Evolutionary conservation across 2,888 invertebrate genomes (phyloP).

Genomic region (Drosophila aldrichi): DNA sequence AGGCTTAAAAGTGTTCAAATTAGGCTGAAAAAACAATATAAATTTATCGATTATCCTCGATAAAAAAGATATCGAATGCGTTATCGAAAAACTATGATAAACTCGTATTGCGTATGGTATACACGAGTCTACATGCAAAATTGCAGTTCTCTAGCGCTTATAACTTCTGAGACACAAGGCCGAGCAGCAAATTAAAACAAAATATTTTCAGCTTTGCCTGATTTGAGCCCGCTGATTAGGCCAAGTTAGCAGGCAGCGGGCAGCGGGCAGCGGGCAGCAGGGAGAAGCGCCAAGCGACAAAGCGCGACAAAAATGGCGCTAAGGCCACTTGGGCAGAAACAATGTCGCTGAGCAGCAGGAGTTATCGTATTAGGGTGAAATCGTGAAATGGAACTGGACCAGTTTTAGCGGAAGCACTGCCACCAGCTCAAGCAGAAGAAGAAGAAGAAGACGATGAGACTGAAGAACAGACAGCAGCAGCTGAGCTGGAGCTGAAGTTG

Average conservation of each 20-base stretch:
- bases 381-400: constrained; percentile 79
- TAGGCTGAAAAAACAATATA: too few species aligned
- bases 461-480: constrained; percentile 26
- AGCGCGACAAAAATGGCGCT: constrained; percentile 82
- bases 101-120: too few species aligned
- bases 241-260: constrained; percentile 1
- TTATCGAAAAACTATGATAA: too few species aligned
- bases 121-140: too few species aligned
- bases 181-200: constrained; percentile 63
- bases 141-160: too few species aligned
- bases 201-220: constrained; percentile 51
- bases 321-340: constrained; percentile 56
- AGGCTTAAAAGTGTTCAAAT: too few species aligned
- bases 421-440: constrained; percentile 13
- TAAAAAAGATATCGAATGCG: too few species aligned
- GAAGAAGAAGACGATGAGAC: constrained; percentile 10
- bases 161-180: too few species aligned
- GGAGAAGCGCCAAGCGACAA: constrained; percentile 59
- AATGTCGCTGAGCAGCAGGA: constrained; percentile 51
- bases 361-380: constrained; percentile 74
- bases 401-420: constrained; percentile 83
- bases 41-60: too few species aligned
- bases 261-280: neutral
- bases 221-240: constrained; percentile 66
- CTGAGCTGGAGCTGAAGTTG: constrained; percentile 40